These are phyloP conservation scores for Netta rufina DNA, from an alignment of 2,797 vertebrate species.

Conservation along the genomic window DNA sequence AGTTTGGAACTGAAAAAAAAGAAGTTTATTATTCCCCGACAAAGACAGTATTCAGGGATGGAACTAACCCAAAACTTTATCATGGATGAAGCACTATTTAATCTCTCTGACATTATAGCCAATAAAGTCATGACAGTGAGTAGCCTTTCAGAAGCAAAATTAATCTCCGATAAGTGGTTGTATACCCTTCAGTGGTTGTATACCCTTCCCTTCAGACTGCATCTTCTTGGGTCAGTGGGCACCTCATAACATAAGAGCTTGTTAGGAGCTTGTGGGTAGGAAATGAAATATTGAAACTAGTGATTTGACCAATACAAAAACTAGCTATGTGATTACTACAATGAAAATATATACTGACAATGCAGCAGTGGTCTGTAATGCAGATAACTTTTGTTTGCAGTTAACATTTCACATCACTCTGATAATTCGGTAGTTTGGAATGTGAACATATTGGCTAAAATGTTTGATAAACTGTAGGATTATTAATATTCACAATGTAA, in stretches of 20 bases:
- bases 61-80: neutral
- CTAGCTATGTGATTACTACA: neutral
- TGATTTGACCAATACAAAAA: neutral
- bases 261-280: neutral
- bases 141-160: conserved; percentile 45
- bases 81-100: neutral
- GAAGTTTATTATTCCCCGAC: neutral
- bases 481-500: neutral
- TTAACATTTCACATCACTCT: neutral
- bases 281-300: neutral
- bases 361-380: neutral
- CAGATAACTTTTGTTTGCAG: neutral
- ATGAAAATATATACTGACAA: neutral
- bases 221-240: neutral
- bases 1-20: neutral
- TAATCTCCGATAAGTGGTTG: neutral
- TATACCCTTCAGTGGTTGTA: neutral
- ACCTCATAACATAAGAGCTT: neutral
- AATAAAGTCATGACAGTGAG: neutral
- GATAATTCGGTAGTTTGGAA: neutral
- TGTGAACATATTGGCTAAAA: neutral
- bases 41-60: neutral
- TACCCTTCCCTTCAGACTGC: conserved; percentile 39
- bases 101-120: neutral
- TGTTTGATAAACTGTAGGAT: neutral